Conservation (phyloP, 2,888 invertebrate genomes). For the Tinea trinotella region DNA sequence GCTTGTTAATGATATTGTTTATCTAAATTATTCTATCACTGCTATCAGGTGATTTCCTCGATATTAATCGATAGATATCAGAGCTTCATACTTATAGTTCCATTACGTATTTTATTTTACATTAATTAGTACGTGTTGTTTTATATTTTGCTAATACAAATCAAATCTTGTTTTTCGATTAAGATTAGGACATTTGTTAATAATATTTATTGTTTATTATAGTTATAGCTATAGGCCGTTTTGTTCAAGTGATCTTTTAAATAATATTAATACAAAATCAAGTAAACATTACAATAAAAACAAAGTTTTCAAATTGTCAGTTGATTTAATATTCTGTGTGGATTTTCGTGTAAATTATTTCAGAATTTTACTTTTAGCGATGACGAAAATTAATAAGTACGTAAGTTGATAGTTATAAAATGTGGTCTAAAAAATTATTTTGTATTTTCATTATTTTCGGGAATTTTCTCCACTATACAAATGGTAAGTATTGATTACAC, state of each 20-base stretch:
- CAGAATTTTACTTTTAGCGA: neutral
- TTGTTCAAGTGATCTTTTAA: no score
- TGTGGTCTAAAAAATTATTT: neutral
- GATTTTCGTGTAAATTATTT: no score
- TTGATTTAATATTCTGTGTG: no score
- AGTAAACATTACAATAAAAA: no score
- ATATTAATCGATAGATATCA: constrained; percentile 48
- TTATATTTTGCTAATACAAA: neutral
- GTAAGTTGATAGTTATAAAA: neutral
- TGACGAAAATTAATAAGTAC: neutral
- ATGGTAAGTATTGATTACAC: neutral
- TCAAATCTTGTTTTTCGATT: constrained; percentile 5
- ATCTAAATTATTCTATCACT: constrained; percentile 10
- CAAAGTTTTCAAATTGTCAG: no score
- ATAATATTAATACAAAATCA: no score
- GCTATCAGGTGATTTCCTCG: constrained; percentile 45
- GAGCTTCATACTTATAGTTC: constrained; percentile 26
- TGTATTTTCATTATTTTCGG: neutral
- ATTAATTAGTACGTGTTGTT: neutral
- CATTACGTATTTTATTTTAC: constrained; percentile 1
- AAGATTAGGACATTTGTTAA: neutral
- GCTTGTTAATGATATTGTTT: neutral
- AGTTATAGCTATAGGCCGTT: no score
- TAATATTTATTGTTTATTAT: neutral
- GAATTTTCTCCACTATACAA: neutral